Conservation (phyloP, 1,140 invertebrate species). For the Papilio polyxenes region DNA sequence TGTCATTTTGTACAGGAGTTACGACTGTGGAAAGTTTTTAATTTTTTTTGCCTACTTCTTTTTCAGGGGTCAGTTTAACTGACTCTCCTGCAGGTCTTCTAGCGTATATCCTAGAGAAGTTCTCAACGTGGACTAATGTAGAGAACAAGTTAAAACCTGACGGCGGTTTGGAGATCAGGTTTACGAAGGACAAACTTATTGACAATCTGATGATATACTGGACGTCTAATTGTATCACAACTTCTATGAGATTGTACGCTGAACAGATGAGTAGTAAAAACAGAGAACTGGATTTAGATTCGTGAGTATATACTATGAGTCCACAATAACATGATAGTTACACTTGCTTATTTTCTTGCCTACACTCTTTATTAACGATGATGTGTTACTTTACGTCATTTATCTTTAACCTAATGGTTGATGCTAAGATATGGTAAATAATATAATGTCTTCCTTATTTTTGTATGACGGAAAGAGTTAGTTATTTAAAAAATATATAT, state of each 20-base stretch:
- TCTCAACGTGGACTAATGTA: constrained; percentile 85
- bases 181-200: constrained; percentile 86
- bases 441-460: too few relatives aligned
- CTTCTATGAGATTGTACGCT: constrained; percentile 87
- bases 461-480: too few relatives aligned
- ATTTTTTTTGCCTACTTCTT: not conserved
- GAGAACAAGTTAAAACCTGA: constrained; percentile 80
- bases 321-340: too few relatives aligned
- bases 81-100: constrained; percentile 85
- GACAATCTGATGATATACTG: constrained; percentile 96
- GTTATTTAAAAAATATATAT: too few relatives aligned
- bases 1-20: too few relatives aligned
- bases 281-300: constrained; percentile 28
- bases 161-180: constrained; percentile 83
- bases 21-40: not conserved
- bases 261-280: constrained; percentile 77
- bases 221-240: constrained; percentile 87
- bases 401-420: too few relatives aligned
- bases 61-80: constrained; percentile 79
- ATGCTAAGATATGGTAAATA: too few relatives aligned
- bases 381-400: too few relatives aligned
- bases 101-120: constrained; percentile 92
- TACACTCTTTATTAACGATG: too few relatives aligned
- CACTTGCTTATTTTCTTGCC: too few relatives aligned
- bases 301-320: not conserved